A percentile compares a stretch with the other conserved stretches of the same genome.
Evolutionary conservation across 2,797 vertebrate species (phyloP).

Genomic region (Brachymystax lenok): DNA sequence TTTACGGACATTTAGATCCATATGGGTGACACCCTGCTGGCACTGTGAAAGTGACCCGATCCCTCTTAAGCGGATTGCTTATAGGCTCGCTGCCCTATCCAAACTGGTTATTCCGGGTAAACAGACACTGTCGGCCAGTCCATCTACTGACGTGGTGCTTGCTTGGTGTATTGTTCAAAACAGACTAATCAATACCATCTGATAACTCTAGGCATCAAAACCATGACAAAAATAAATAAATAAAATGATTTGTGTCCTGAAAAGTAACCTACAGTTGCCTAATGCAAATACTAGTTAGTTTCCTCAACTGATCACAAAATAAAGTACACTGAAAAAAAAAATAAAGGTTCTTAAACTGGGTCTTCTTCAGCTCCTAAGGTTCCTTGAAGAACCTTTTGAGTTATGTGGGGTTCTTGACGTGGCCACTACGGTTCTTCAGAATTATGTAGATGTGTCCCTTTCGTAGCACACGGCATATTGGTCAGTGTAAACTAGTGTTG

Average conservation of each 20-base stretch:
- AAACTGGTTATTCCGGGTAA: slow-evolving; percentile 37
- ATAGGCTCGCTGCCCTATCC: slow-evolving; percentile 28
- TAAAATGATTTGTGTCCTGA: neutral
- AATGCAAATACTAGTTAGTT: no score
- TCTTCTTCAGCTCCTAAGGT: no score
- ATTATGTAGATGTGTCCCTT: no score
- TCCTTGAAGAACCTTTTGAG: no score
- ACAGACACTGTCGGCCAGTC: slow-evolving; percentile 20
- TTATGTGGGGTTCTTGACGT: no score
- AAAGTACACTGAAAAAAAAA: no score
- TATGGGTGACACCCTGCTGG: neutral
- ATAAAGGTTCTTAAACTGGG: no score
- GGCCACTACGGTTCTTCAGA: no score
- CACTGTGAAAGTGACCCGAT: slow-evolving; percentile 20
- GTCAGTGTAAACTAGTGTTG: no score
- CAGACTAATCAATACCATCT: neutral
- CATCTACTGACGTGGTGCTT: neutral
- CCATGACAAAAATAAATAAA: neutral
- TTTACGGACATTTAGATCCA: neutral
- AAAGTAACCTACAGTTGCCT: neutral
- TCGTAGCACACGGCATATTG: no score
- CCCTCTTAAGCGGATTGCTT: slow-evolving; percentile 37
- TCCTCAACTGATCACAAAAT: no score
- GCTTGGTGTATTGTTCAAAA: neutral
- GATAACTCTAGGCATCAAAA: neutral